phyloP scores from a whole-genome alignment of 1,140 invertebrate genomes.

The Drosophila melanica region DNA sequence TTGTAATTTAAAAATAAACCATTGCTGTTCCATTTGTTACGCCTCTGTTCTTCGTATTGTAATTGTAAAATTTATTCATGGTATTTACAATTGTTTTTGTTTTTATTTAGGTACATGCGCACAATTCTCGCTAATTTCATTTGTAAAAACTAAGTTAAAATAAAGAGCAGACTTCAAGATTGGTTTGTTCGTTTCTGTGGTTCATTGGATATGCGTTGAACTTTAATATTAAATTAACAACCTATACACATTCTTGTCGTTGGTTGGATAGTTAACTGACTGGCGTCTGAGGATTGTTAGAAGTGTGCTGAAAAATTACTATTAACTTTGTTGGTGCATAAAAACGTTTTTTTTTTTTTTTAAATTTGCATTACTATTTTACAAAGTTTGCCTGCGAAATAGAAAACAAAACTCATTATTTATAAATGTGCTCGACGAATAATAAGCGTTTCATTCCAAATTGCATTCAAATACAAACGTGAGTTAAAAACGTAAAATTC shows the following conservation, averaged over 20 bases:
- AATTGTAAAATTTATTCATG: slow-evolving; percentile 32
- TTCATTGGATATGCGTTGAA: slow-evolving; percentile 69
- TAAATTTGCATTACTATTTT: slow-evolving; percentile 62
- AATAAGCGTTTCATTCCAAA: slow-evolving; percentile 1
- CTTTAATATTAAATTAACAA: slow-evolving; percentile 58
- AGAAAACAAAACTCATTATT: slow-evolving; percentile 57
- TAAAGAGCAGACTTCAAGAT: slow-evolving; percentile 68
- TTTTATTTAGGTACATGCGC: slow-evolving; percentile 68
- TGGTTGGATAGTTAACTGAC: slow-evolving; percentile 33
- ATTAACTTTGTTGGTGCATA: slow-evolving; percentile 62
- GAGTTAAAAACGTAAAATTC: slow-evolving; percentile 45
- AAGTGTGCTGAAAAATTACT: slow-evolving; percentile 67
- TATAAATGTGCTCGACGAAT: slow-evolving; percentile 12
- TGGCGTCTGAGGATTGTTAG: slow-evolving; percentile 28
- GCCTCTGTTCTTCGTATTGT: slow-evolving; percentile 21
- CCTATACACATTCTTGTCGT: slow-evolving; percentile 55
- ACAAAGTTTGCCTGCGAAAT: slow-evolving; percentile 75
- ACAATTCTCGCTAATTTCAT: slow-evolving; percentile 57
- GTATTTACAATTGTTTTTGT: slow-evolving; percentile 40
- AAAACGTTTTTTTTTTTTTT: slow-evolving; percentile 64
- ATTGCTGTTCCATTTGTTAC: slow-evolving; percentile 23
- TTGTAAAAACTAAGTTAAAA: slow-evolving; percentile 54
- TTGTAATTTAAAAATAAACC: slow-evolving; percentile 37
- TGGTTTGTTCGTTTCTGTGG: slow-evolving; percentile 46
- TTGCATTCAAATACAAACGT: slow-evolving; percentile 48